Evolutionary conservation across 37 sponge, comb jelly and placozoan species (phyloP).

Genomic region (Petrosia ficiformis): DNA sequence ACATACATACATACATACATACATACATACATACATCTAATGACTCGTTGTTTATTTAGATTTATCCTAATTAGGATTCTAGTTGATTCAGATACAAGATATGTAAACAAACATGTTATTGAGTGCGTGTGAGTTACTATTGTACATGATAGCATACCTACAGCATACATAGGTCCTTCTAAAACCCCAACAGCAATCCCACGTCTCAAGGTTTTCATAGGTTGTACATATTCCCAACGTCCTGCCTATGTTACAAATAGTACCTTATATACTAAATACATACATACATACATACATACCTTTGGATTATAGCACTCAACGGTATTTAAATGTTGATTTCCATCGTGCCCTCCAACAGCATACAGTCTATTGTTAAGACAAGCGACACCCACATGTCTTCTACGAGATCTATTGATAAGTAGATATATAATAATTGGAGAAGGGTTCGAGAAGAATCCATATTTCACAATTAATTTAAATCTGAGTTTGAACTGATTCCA

Average conservation of each 20-base stretch:
- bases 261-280: too few relatives aligned
- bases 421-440: background rate
- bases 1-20: too few relatives aligned
- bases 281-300: background rate
- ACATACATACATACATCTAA: too few relatives aligned
- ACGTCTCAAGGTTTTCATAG: constrained; percentile 73
- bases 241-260: too few relatives aligned
- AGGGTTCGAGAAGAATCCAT: too few relatives aligned
- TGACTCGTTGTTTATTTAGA: too few relatives aligned
- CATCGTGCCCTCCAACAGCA: constrained; percentile 92
- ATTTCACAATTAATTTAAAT: too few relatives aligned
- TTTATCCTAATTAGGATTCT: too few relatives aligned
- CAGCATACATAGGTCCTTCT: constrained; percentile 87
- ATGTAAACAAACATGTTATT: too few relatives aligned
- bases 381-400: constrained; percentile 94
- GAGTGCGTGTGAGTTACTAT: too few relatives aligned
- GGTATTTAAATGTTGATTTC: constrained; percentile 78
- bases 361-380: constrained; percentile 70
- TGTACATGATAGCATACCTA: constrained; percentile 58
- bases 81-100: too few relatives aligned
- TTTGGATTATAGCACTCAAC: constrained; percentile 86
- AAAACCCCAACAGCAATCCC: constrained; percentile 89
- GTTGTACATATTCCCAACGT: constrained; percentile 74
- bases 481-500: too few relatives aligned
- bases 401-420: constrained; percentile 25